phyloP scores from a whole-genome alignment of 2,888 invertebrate species.

The Diloba caeruleocephala region DNA sequence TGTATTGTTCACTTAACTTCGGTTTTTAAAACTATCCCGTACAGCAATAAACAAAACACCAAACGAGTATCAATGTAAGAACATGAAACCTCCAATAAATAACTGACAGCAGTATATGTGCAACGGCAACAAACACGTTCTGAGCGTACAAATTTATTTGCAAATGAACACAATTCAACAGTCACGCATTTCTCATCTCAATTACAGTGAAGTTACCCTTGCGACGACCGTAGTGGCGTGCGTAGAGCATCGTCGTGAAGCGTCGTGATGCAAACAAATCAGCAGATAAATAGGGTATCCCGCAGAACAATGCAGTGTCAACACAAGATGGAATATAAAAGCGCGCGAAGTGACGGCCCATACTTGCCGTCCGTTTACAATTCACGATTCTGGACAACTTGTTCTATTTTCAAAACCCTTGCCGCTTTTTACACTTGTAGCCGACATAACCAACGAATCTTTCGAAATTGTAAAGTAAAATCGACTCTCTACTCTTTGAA shows the following conservation, averaged over 20 bases:
- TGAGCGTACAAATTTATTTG: conserved; percentile 52
- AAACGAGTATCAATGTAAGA: conserved; percentile 24
- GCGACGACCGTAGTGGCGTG: conserved; percentile 58
- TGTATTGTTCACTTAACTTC: too few species aligned
- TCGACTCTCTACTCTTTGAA: too few species aligned
- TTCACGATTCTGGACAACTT: conserved; percentile 54
- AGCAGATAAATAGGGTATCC: conserved; percentile 79
- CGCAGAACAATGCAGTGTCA: conserved; percentile 83
- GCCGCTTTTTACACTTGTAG: background rate
- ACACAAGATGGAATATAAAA: conserved; percentile 85
- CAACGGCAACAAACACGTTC: conserved; percentile 39
- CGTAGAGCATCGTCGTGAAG: conserved; percentile 59
- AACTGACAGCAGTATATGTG: conserved; percentile 22
- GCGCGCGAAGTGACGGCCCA: conserved; percentile 71
- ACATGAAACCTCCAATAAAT: conserved; percentile 30
- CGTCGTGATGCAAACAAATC: conserved; percentile 83
- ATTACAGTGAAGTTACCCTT: conserved; percentile 69
- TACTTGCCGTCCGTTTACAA: conserved; percentile 62
- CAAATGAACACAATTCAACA: conserved; percentile 69
- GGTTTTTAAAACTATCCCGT: too few species aligned
- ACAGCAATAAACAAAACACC: too few species aligned
- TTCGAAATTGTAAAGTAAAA: too few species aligned
- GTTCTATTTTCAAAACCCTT: background rate
- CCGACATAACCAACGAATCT: background rate
- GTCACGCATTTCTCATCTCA: conserved; percentile 73